Conservation (phyloP, 2,797 vertebrate species). For the Dromococcyx pavoninus region DNA sequence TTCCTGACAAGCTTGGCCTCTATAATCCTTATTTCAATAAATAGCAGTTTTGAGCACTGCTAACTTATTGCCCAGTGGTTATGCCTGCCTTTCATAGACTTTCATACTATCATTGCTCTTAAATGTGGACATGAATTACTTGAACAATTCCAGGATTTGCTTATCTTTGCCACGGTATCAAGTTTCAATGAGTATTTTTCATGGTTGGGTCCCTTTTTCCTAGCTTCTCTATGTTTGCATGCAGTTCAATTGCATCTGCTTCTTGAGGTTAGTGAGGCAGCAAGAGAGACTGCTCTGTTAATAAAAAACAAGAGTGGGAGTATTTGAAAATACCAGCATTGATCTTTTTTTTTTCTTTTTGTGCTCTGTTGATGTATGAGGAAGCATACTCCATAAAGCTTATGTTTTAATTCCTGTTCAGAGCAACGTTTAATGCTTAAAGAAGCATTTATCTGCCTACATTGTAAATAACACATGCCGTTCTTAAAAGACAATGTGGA, state of each 20-base stretch:
- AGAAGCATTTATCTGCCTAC: slow-evolving; percentile 57
- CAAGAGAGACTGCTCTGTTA: not conserved
- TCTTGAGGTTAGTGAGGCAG: not conserved
- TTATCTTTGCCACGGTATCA: not conserved
- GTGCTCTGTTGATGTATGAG: slow-evolving; percentile 28
- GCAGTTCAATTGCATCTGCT: not conserved
- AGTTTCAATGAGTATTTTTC: not conserved
- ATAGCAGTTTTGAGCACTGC: not conserved
- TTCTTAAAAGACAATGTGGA: slow-evolving; percentile 67
- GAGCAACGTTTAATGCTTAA: slow-evolving; percentile 50
- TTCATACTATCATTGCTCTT: not conserved
- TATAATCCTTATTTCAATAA: not conserved
- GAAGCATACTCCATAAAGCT: slow-evolving; percentile 38
- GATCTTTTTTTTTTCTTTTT: not conserved
- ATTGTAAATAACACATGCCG: slow-evolving; percentile 46
- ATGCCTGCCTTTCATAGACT: not conserved
- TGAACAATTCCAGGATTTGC: not conserved
- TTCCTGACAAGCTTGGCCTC: not conserved
- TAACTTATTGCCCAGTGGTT: not conserved
- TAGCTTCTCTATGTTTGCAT: not conserved
- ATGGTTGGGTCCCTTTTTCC: not conserved
- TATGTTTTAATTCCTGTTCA: slow-evolving; percentile 66
- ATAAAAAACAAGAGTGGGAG: not conserved
- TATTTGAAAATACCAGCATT: slow-evolving; percentile 30
- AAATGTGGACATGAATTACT: not conserved